These are phyloP conservation scores for Plebejus anna DNA, from an alignment of 2,888 invertebrate species.

Conservation along the genomic window DNA sequence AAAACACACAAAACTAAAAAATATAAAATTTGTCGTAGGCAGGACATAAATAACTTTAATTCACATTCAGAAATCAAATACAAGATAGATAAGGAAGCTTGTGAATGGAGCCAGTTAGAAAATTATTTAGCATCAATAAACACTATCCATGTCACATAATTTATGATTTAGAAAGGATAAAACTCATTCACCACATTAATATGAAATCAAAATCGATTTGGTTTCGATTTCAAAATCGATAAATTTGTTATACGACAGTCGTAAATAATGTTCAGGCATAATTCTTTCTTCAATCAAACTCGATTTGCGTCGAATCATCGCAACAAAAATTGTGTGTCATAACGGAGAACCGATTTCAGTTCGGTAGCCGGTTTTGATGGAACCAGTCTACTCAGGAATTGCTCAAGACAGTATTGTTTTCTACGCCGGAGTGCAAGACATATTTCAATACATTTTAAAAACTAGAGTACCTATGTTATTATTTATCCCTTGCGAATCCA, in stretches of 20 bases:
- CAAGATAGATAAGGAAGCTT: conserved; percentile 28
- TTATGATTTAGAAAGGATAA: conserved; percentile 34
- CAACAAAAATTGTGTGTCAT: conserved; percentile 48
- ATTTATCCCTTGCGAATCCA: too few relatives aligned
- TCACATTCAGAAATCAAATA: conserved; percentile 36
- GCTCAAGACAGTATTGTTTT: background rate
- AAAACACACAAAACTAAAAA: too few relatives aligned
- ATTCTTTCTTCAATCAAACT: conserved; percentile 45
- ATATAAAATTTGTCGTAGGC: too few relatives aligned
- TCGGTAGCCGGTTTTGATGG: background rate
- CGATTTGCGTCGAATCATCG: conserved; percentile 43
- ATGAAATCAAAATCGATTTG: conserved; percentile 37
- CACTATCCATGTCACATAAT: conserved; percentile 28
- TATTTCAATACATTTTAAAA: background rate
- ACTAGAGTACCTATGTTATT: too few relatives aligned
- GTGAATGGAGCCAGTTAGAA: background rate
- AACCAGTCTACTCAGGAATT: background rate
- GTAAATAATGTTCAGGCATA: conserved; percentile 45
- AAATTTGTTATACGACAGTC: conserved; percentile 49
- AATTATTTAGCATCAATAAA: conserved; percentile 17
- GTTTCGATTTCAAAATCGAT: conserved; percentile 48
- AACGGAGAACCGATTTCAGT: conserved; percentile 36
- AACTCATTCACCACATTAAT: conserved; percentile 30
- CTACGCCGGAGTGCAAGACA: background rate
- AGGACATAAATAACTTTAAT: background rate